These are phyloP conservation scores for Volucella inflata DNA, from an alignment of 2,888 invertebrate genomes.

Conservation along the genomic window DNA sequence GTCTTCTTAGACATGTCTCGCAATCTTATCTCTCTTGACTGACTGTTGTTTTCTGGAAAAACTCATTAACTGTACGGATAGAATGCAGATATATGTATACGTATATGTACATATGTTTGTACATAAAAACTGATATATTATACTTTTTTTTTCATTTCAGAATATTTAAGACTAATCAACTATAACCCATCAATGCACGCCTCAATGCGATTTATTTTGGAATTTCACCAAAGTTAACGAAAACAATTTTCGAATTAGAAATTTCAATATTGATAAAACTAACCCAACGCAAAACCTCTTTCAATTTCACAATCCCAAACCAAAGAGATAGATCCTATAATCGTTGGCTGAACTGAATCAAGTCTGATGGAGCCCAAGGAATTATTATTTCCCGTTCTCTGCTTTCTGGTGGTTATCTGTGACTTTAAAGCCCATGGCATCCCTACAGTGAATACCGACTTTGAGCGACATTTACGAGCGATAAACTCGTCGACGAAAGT, in stretches of 20 bases:
- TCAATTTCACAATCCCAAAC: constrained; percentile 2
- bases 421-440: constrained; percentile 73
- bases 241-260: neutral
- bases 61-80: neutral
- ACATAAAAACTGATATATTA: neutral
- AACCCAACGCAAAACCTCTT: neutral
- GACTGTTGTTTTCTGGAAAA: neutral
- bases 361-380: constrained; percentile 79
- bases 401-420: constrained; percentile 78
- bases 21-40: constrained; percentile 34
- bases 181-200: constrained; percentile 45
- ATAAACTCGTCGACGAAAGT: constrained; percentile 80
- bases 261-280: neutral
- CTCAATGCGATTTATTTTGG: constrained; percentile 49
- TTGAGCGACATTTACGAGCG: constrained; percentile 81
- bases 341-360: neutral
- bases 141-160: constrained; percentile 20
- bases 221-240: constrained; percentile 62
- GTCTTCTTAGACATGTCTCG: constrained; percentile 13
- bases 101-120: neutral
- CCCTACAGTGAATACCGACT: constrained; percentile 82
- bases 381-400: constrained; percentile 77
- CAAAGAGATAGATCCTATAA: constrained; percentile 3
- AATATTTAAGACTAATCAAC: constrained; percentile 12
- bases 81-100: too few species aligned